These are phyloP conservation scores for Sesamia nonagrioides DNA, from an alignment of 1,140 invertebrate species.

Conservation along the genomic window DNA sequence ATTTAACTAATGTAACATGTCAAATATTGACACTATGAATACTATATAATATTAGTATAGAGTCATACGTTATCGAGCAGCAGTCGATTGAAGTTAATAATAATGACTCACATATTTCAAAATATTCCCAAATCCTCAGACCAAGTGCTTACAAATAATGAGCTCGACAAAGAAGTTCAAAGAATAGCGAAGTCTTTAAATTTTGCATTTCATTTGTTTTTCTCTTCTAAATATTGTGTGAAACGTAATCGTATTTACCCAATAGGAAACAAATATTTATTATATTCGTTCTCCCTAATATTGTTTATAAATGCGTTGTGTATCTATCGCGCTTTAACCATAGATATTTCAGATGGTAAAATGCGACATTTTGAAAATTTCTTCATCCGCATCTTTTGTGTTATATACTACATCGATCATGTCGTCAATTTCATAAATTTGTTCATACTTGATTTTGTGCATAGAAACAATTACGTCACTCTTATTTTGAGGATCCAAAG, in stretches of 20 bases:
- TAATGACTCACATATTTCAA: too few species aligned
- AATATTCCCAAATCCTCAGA: too few species aligned
- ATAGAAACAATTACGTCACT: too few species aligned
- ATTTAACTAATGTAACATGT: too few species aligned
- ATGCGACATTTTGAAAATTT: background rate
- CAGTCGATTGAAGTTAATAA: too few species aligned
- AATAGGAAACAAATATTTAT: background rate
- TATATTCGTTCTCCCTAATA: background rate
- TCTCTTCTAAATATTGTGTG: background rate
- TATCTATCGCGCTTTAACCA: background rate
- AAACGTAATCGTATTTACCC: background rate
- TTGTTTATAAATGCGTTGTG: background rate
- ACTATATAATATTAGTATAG: too few species aligned
- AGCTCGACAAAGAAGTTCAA: background rate
- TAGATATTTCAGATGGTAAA: background rate
- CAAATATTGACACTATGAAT: too few species aligned
- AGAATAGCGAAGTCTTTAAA: background rate
- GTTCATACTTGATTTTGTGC: background rate
- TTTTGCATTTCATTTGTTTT: background rate
- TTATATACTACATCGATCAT: background rate
- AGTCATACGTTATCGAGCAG: too few species aligned
- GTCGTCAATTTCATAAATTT: background rate
- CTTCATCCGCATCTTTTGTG: background rate
- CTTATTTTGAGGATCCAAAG: slow-evolving; percentile 28
- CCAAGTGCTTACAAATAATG: background rate